Evolutionary conservation across 2,888 invertebrate species (phyloP).

Genomic region (Temnothorax unifasciatus): DNA sequence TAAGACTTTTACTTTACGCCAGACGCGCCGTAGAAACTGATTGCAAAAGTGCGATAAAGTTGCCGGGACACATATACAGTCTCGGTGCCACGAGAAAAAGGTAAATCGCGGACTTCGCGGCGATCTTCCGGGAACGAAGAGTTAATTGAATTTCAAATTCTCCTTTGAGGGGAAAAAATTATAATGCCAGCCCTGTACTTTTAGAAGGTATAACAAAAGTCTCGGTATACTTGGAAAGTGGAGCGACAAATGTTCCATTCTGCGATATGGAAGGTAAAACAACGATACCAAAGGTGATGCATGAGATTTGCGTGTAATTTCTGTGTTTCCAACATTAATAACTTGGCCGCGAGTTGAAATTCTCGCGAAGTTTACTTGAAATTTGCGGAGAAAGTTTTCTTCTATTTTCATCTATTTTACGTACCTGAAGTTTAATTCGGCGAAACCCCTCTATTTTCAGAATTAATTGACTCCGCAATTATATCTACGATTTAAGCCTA

Average conservation of each 20-base stretch:
- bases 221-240: neutral
- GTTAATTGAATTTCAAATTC: conserved; percentile 53
- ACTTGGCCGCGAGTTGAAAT: conserved; percentile 12
- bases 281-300: neutral
- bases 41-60: conserved; percentile 53
- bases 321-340: neutral
- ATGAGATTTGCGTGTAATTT: neutral
- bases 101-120: conserved; percentile 26
- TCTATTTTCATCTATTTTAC: neutral
- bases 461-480: conserved; percentile 23
- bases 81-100: conserved; percentile 28
- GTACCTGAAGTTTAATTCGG: neutral
- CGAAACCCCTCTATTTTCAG: conserved; percentile 10
- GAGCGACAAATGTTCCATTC: neutral
- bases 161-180: conserved; percentile 26
- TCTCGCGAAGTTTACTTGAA: conserved; percentile 7
- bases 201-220: neutral
- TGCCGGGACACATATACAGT: conserved; percentile 10
- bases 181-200: conserved; percentile 18
- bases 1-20: conserved; percentile 40
- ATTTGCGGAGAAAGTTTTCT: neutral
- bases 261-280: neutral
- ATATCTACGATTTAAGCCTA: neutral
- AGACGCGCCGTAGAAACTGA: conserved; percentile 33
- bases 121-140: conserved; percentile 23